Base-by-base conservation (phyloP, 2,888 invertebrate species). In the Pelosia muscerda region DNA sequence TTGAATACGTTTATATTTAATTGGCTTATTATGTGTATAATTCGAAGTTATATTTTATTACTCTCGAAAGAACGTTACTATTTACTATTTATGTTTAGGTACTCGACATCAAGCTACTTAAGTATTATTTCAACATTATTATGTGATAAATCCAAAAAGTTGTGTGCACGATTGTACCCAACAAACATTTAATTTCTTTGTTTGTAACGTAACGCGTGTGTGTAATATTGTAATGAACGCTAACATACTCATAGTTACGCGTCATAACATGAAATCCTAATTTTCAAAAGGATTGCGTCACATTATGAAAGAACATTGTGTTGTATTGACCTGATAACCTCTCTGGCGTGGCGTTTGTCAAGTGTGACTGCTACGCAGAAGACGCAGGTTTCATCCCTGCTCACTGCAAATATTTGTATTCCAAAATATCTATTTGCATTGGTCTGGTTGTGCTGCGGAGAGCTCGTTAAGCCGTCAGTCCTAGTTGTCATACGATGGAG, bases 1-100 rank as follows among this genome's bases (percentile, higher is more conserved):
- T 81, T 81, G 74, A 78, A 73, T 72, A 72, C 70, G 73, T 72
- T 78, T 68, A 79, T 71, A 71, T 74, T 77, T 76, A 74, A 79
- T 76, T 79, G 49, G 63, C 65, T 69, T 69, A 74, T 73, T 66
- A 69, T 68, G 65, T 69, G 69, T 64, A 56, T 67, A 72, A 72
- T 72, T 58, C 22, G 31, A 68, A 71, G 64, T 28, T 65, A 69
- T 69, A 42, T 59, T 71, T 59, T 42, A 26, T 61, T 66, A 60
- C 69, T 68, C 62, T 38, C 53, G 65, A 68, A 71, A 59, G 65
- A 49, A n/a, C 19, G 5, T 49, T 49, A 23, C n/a, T n/a, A n/a
- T 65, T 28, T 13, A 13, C 11, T 49, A 63, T 63, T 61, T 66
- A 15, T 31, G 42, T 57, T 62, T 13, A n/a, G n/a, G n/a, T n/a